These are phyloP conservation scores for Plebejus anna DNA, from an alignment of 2,888 invertebrate genomes.

Conservation along the genomic window DNA sequence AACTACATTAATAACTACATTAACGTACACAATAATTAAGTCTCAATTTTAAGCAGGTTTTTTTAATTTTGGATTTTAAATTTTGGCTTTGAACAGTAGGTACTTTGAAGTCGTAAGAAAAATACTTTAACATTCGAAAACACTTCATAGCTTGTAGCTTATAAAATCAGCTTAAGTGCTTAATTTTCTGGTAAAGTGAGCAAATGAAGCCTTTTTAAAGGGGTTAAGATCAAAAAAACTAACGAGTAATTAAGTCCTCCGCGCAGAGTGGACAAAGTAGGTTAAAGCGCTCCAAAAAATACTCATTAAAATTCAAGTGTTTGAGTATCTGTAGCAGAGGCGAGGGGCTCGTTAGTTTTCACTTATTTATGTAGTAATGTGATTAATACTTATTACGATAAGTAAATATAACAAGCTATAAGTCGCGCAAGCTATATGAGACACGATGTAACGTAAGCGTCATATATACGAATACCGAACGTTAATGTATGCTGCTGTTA, in stretches of 20 bases:
- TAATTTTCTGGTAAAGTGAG: constrained; percentile 10
- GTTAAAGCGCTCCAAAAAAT: constrained; percentile 27
- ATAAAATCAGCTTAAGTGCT: neutral
- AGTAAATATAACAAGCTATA: neutral
- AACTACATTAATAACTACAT: too few relatives aligned
- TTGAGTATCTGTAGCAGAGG: constrained; percentile 12
- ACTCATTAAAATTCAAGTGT: constrained; percentile 26
- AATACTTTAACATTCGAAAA: neutral
- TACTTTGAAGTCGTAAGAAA: neutral
- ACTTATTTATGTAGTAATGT: constrained; percentile 15
- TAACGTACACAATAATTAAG: too few relatives aligned
- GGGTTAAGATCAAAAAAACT: constrained; percentile 16
- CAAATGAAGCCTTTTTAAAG: constrained; percentile 9
- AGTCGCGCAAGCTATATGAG: too few relatives aligned
- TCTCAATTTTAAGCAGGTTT: too few relatives aligned
- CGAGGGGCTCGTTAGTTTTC: constrained; percentile 16
- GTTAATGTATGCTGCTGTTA: too few relatives aligned
- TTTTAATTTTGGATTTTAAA: too few relatives aligned
- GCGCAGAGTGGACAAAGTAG: constrained; percentile 25
- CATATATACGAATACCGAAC: too few relatives aligned
- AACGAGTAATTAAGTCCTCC: constrained; percentile 28
- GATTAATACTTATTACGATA: neutral
- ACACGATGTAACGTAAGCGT: neutral
- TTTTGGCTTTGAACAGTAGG: too few relatives aligned
- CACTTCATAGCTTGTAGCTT: neutral